Base-by-base conservation (phyloP, 92 coral and sea anemone genomes). In the Porites cylindrica region DNA sequence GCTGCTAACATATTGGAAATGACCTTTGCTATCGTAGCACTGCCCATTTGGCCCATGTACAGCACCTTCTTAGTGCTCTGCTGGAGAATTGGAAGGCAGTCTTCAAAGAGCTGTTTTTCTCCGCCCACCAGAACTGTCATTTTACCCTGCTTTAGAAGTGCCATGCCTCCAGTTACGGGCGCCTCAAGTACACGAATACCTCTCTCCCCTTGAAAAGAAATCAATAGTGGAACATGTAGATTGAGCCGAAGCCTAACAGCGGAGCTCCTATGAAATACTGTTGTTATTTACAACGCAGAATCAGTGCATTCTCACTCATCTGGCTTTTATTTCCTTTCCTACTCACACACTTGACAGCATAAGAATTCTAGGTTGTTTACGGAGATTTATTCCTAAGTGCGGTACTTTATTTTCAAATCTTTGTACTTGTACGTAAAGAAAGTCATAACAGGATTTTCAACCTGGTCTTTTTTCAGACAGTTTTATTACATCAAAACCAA, bases 1-100 rank as follows among this genome's bases (percentile, higher is more conserved):
- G 90, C 98, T 75, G 90, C 91, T 85, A 95, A 83, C 98, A 95
- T 95, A 88, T 95, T 95, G 13, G 96, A 90, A 60, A 93, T 89
- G 58, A 95, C 98, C 85, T 95, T 94, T 8, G 95, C 90, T 23
- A 94, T 80, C 6, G 97, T 88, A 16, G 95, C 97, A 21, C 87
- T 80, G 24, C 97, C 97, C 29, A 92, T 61, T 1, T 71, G 23
- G 7, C 97, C 97, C 76, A 91, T 77, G 90, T 88, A 83, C 51
- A 94, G 73, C 52, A 94, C 92, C 60, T 58, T 83, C 64, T 68
- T 81, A 58, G 82, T 81, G 86, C 84, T 85, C 20, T 72, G 77
- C 18, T 94, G 84, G 47, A 92, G 92, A 9, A 92, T 38, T 20
- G 97, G 97, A 69, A 76, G 80, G 78, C 90, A 89, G 63, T 92